phyloP scores from a whole-genome alignment of 2,797 vertebrate species.

The Gallinago nigripennis region DNA sequence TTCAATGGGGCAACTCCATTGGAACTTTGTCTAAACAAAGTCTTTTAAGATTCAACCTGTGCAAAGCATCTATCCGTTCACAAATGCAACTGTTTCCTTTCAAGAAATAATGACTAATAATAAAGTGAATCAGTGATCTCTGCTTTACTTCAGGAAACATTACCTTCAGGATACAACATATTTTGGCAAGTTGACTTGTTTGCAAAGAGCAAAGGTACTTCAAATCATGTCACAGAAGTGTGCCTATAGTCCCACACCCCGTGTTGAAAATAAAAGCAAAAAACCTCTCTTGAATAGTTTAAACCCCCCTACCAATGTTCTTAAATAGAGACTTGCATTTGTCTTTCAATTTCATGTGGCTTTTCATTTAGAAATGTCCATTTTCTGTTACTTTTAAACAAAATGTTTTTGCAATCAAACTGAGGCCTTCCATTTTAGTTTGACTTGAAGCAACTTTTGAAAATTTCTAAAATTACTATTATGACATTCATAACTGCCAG shows the following conservation, averaged over 20 bases:
- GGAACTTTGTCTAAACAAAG: neutral
- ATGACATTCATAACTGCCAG: neutral
- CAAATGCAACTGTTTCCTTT: neutral
- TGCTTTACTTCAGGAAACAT: neutral
- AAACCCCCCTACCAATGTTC: neutral
- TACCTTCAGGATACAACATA: neutral
- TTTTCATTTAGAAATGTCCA: neutral
- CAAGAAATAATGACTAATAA: neutral
- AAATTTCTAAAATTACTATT: neutral
- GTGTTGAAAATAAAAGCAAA: neutral
- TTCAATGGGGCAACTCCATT: fast-evolving
- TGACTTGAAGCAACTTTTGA: neutral
- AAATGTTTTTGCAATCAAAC: neutral
- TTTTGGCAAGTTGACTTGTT: neutral
- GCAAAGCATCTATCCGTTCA: neutral
- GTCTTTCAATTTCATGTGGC: neutral
- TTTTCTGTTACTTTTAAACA: neutral
- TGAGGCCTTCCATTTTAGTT: neutral
- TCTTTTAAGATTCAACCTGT: neutral
- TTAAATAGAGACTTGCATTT: neutral
- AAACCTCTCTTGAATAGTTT: neutral
- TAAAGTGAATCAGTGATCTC: neutral
- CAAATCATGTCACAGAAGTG: neutral
- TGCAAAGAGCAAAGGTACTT: neutral
- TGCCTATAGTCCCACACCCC: neutral